These are phyloP conservation scores for Syngnathus scovelli DNA, from an alignment of 2,113 vertebrate genomes.

Conservation along the genomic window DNA sequence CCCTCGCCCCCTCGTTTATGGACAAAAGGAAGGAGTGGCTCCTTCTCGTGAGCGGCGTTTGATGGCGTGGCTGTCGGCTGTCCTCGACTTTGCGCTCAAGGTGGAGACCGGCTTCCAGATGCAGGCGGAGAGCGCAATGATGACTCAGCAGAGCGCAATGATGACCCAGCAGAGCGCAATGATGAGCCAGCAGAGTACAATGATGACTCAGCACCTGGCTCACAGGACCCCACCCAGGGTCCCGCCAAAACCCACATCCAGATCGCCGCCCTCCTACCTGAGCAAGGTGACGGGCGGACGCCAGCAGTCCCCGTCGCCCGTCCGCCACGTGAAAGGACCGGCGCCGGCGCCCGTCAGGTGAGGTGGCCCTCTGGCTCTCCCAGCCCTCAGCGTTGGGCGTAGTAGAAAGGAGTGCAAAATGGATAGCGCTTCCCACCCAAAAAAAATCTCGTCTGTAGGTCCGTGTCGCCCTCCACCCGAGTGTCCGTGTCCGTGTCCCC, in stretches of 20 bases:
- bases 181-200: constrained; percentile 57
- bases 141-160: constrained; percentile 75
- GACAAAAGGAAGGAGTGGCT: too few species aligned
- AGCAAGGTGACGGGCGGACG: constrained; percentile 79
- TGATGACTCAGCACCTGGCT: constrained; percentile 78
- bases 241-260: constrained; percentile 86
- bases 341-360: constrained; percentile 92
- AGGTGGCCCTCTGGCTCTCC: background rate
- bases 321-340: constrained; percentile 90
- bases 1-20: too few species aligned
- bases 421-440: too few species aligned
- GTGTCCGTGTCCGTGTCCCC: constrained; percentile 85
- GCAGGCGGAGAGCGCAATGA: constrained; percentile 75
- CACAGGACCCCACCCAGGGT: constrained; percentile 93
- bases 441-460: constrained; percentile 56
- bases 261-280: constrained; percentile 79
- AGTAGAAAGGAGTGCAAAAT: too few species aligned
- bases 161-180: constrained; percentile 61
- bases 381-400: too few species aligned
- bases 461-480: constrained; percentile 85
- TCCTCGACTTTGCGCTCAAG: constrained; percentile 33
- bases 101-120: constrained; percentile 86
- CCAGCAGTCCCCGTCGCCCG: constrained; percentile 93
- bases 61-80: background rate
- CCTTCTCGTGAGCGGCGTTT: too few species aligned